Evolutionary conservation across 1,140 invertebrate species (phyloP), one percentile per base, ranked within the genome.

Genomic region (Cydia strobilella): DNA sequence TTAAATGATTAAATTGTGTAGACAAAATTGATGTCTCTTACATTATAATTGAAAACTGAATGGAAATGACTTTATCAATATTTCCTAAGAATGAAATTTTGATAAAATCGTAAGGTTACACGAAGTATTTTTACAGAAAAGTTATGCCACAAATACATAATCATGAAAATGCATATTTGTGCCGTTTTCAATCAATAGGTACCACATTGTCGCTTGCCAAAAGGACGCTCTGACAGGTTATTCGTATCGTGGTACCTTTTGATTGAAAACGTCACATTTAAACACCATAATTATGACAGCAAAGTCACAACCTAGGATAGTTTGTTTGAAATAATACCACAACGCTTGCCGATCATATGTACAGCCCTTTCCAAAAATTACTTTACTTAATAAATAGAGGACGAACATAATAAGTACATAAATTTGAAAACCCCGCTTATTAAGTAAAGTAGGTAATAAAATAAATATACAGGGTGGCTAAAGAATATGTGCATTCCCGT

Each of bases 101-200:
- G 54, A 59, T 59, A 23, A 59, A 59, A 59, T 23, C 54, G 54
- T 10, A 23, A 23, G 9, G 54, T 23, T 20, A 59, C 10, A 59
- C 18, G 54, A 59, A 59, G 54, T 59, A 54, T 54, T 54, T 54
- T 59, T 59, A 59, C 54, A 23, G 54, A 20, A 45, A 59, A 59
- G 18, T 20, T 59, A 59, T 59, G 20, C 54, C 54, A 7, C 20
- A 51, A 5, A 23, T 59, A 59, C 54, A 59, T 59, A 59, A 59
- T 59, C 54, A 59, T 59, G 54, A 59, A n/a, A 59, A 59, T 59
- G 54, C 54, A 59, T 59, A 59, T 59, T n/a, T n/a, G n/a, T n/a
- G n/a, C n/a, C n/a, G n/a, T n/a, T n/a, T n/a, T n/a, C n/a, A n/a
- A n/a, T n/a, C n/a, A n/a, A n/a, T n/a, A n/a, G n/a, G n/a, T n/a